Base-by-base conservation (phyloP, 2,888 invertebrate species). In the Pollenia labialis region DNA sequence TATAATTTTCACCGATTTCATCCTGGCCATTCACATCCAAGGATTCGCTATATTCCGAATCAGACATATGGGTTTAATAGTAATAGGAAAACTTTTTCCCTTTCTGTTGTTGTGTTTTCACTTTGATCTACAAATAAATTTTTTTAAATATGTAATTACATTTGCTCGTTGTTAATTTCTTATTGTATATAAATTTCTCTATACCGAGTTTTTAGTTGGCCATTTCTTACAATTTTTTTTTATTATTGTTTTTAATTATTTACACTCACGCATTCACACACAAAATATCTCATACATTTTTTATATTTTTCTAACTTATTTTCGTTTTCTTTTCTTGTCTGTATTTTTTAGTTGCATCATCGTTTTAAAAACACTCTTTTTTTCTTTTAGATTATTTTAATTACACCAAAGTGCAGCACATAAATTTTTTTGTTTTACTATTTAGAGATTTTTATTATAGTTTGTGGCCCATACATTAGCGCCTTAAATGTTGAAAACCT, bases 191-290 rank as follows among this genome's bases (percentile, higher is more conserved):
- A 77, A 85, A 68, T 74, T 85, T 85, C 84, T 85, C 79, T 85
- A 85, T 60, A 85, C 84, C 69, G 40, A 79, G 60, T 82, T 82
- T 69, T 75, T 75, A 74, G 74, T 74, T 85, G 32, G 46, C 79
- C 64, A 72, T 84, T 79, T 84, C 72, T 79, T 84, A 66, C 42
- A 58, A 8, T 60, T 68, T 84, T 79, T 84, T 79, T 71, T 68
- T 64, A 75, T 62, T 75, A 80, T 79, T 85, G 82, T 76, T 84
- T 84, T 85, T 80, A 80, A 85, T 85, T 85, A 85, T 85, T 85
- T 85, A 85, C 79, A 80, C 84, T 85, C 79, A 85, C 84, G 84
- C 84, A 85, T 68, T 66, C 72, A 85, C 74, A 84, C 84, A 82
- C 69, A 62, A 82, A 69, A 82, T 82, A 32, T 6, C 32, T 56